Base-by-base conservation (phyloP, 2,113 vertebrate genomes). In the Dicrurus megarhynchus region DNA sequence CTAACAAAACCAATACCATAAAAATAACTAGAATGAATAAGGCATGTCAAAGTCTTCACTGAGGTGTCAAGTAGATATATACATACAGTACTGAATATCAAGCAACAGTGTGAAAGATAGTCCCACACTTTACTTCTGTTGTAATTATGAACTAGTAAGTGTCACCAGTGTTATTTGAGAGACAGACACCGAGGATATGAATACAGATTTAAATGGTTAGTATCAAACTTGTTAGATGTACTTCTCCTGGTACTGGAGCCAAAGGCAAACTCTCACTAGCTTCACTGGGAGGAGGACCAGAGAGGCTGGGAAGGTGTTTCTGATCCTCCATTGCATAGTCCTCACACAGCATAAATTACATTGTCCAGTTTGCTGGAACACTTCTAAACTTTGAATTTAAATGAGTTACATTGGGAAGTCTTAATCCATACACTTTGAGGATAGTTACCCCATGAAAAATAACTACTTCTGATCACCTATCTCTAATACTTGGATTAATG, bases 71-170 rank as follows among this genome's bases (percentile, higher is more conserved):
- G 41, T 70, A 63, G 86, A 81, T 95, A 96, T 96, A 80, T 82
- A 87, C 61, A 94, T 97, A 97, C 97, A 97, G 96, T 97, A 97
- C 96, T 91, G 93, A 96, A 91, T 95, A 93, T 87, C 93, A 94
- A 97, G 86, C 87, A 93, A 87, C 69, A 87, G 80, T 78, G 82
- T 83, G 71, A 95, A 97, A 94, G 60, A 49, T 60, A 13, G 7
- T 87, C 80, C 57, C 77, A 47, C 39, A 60, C 47, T 81, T 87
- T 73, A 82, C 86, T 94, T 70, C 69, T 73, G 3, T 55, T 70
- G 19, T 92, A 88, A 56, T 75, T 89, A 50, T 18, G 56, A 69
- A 79, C 42, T 69, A 49, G 57, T 81, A 90, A 90, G n/a, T 6
- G 39, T 55, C 30, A 32, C 46, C 74, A 78, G 44, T 63, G 49